A percentile compares a stretch with the other conserved stretches of the same genome.
Conservation (phyloP, 37 sponge, comb jelly and placozoan species). For the Cladorhizidae sp. region DNA sequence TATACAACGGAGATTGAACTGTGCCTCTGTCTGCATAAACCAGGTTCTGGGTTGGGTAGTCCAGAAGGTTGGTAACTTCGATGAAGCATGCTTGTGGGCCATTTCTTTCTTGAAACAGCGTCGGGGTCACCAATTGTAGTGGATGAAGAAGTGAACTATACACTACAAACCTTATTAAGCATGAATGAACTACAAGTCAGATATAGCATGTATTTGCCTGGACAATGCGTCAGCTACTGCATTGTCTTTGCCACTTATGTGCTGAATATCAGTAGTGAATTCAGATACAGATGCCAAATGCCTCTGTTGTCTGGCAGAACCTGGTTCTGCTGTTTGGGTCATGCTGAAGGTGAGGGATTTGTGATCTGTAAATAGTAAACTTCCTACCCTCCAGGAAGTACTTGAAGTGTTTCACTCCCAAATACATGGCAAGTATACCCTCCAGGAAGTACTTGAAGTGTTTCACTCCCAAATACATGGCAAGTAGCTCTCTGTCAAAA, state of each 20-base stretch:
- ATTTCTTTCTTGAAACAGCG: too few relatives aligned
- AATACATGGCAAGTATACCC: constrained; percentile 22
- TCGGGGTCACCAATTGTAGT: too few relatives aligned
- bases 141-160: too few relatives aligned
- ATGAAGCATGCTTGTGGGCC: too few relatives aligned
- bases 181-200: too few relatives aligned
- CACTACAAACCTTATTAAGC: too few relatives aligned
- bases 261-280: constrained; percentile 8
- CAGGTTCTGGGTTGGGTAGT: background rate
- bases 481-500: too few relatives aligned
- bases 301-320: constrained; percentile 7
- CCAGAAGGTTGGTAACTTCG: constrained; percentile 24
- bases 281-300: constrained; percentile 22
- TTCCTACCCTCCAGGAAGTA: constrained; percentile 13
- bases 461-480: constrained; percentile 14
- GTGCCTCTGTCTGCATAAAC: constrained; percentile 18
- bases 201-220: background rate
- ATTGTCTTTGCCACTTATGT: background rate
- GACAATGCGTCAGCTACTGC: constrained; percentile 20
- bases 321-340: constrained; percentile 11
- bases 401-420: constrained; percentile 21
- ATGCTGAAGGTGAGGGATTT: constrained; percentile 39
- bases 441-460: constrained; percentile 24
- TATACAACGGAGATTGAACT: background rate
- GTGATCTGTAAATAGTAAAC: constrained; percentile 20